Percentiles rank a stretch among this genome's conserved stretches.
Conservation (phyloP, 1,140 invertebrate genomes). For the Drosophila arizonae region DNA sequence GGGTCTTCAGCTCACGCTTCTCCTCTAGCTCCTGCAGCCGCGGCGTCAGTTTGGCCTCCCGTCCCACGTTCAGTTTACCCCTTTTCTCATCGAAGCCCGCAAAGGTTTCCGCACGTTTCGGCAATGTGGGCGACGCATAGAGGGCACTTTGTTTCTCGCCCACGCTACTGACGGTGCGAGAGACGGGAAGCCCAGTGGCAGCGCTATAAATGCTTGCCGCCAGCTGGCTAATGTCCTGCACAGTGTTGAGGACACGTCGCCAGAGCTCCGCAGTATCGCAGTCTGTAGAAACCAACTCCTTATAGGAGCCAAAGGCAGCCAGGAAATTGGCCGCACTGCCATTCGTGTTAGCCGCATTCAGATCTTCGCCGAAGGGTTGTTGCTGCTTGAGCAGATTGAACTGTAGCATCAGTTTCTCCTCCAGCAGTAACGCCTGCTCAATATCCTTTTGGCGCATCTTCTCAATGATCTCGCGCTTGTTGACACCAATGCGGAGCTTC, state of each 20-base stretch:
- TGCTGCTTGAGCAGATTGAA: slow-evolving; percentile 88
- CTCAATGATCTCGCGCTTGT: slow-evolving; percentile 87
- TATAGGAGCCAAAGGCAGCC: slow-evolving; percentile 84
- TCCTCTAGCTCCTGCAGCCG: slow-evolving; percentile 76
- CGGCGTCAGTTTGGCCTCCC: slow-evolving; percentile 63
- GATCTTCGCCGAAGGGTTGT: slow-evolving; percentile 50
- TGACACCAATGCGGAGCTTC: slow-evolving; percentile 87
- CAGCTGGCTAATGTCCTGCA: slow-evolving; percentile 87
- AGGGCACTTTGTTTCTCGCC: slow-evolving; percentile 93
- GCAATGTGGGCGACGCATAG: slow-evolving; percentile 91
- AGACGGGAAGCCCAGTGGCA: slow-evolving; percentile 87
- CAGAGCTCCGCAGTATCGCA: slow-evolving; percentile 87
- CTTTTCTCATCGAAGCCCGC: slow-evolving; percentile 93
- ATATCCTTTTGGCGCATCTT: slow-evolving; percentile 92
- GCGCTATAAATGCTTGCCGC: slow-evolving; percentile 88
- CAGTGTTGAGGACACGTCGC: slow-evolving; percentile 88
- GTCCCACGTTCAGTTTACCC: slow-evolving; percentile 51
- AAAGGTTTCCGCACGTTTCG: slow-evolving; percentile 96
- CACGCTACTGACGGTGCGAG: slow-evolving; percentile 94
- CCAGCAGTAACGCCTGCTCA: slow-evolving; percentile 91
- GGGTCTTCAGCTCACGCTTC: slow-evolving; percentile 63
- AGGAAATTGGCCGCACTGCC: slow-evolving; percentile 73
- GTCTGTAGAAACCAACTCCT: slow-evolving; percentile 85
- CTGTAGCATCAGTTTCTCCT: slow-evolving; percentile 94
- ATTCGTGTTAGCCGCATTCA: slow-evolving; percentile 27